Base-by-base conservation (phyloP, 2,888 invertebrate species). In the Aradus depressus region DNA sequence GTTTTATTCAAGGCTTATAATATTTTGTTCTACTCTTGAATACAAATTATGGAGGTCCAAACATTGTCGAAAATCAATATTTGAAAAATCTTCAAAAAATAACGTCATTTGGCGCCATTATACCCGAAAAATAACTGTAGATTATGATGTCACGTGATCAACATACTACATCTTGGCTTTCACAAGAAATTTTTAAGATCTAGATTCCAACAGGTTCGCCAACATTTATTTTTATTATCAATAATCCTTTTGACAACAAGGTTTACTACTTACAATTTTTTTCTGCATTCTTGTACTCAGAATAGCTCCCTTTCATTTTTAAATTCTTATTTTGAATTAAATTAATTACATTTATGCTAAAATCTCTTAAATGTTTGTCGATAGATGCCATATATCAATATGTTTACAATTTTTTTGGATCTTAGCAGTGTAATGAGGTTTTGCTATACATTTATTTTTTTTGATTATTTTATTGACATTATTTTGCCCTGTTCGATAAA, bases 51-150 rank as follows among this genome's bases (percentile, higher is more conserved):
- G n/a, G n/a, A n/a, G n/a, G n/a, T n/a, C n/a, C n/a, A n/a, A n/a
- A n/a, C n/a, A n/a, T n/a, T n/a, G n/a, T n/a, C n/a, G n/a, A n/a
- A n/a, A n/a, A n/a, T n/a, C n/a, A n/a, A n/a, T n/a, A n/a, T n/a
- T n/a, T n/a, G n/a, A n/a, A n/a, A n/a, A n/a, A n/a, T n/a, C n/a
- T n/a, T n/a, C n/a, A n/a, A n/a, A n/a, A n/a, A n/a, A n/a, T n/a
- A n/a, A n/a, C n/a, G n/a, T n/a, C n/a, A 66, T 71, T 73, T 73
- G 73, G 73, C 73, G 74, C 74, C 74, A 73, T 73, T 71, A 70
- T 72, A 67, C 68, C 68, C 55, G 66, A 69, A 70, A 70, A 71
- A 70, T 69, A 69, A 72, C 70, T 70, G 65, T 62, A 62, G 63
- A 62, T 63, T 60, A 62, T 62, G 54, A 60, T 62, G 68, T 72